Evolutionary conservation across 2,888 invertebrate genomes (phyloP), one percentile per base, ranked within the genome.

Genomic region (Acrobasis repandana): DNA sequence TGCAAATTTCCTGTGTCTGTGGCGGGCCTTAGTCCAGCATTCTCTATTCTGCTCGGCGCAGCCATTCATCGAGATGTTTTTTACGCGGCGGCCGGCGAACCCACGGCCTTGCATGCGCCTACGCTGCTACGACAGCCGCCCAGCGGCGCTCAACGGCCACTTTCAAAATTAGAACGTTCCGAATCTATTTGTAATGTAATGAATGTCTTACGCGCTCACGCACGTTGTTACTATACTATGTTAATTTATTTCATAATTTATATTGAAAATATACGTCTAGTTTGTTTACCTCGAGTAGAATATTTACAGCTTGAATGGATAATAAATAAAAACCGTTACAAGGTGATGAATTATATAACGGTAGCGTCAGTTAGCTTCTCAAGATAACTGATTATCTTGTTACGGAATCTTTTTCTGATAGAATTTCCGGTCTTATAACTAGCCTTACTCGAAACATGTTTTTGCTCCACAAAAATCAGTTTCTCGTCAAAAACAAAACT

Each of bases 21-120:
- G 28, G 28, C 28, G 28, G 28, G 28, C 28, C 28, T 43, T 38
- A 54, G 38, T 18, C 14, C 38, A 54, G 9, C 38, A 54, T 54
- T 52, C 52, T 52, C 38, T 43, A 54, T 54, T 36, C 15, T 43
- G 54, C 10, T 16, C 38, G 36, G 54, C 79, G 73, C 28, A 79
- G 83, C 84, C 90, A 89, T 90, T 91, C 90, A 91, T 90, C 79
- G 84, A 75, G 73, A 73, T 79, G 85, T 87, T 89, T 86, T 82
- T 75, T 58, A 49, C 58, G 18, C 80, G 68, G 72, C 83, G 86
- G 83, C 70, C 87, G 85, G 75, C 87, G 87, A 87, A 88, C 87
- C 71, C 82, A 69, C 88, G 89, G 86, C 90, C 88, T 88, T 89
- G 88, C 77, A 73, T 75, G 84, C 85, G 83, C 85, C 84, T 83